phyloP scores from a whole-genome alignment of 2,113 vertebrate species.

The Ranitomeya variabilis region DNA sequence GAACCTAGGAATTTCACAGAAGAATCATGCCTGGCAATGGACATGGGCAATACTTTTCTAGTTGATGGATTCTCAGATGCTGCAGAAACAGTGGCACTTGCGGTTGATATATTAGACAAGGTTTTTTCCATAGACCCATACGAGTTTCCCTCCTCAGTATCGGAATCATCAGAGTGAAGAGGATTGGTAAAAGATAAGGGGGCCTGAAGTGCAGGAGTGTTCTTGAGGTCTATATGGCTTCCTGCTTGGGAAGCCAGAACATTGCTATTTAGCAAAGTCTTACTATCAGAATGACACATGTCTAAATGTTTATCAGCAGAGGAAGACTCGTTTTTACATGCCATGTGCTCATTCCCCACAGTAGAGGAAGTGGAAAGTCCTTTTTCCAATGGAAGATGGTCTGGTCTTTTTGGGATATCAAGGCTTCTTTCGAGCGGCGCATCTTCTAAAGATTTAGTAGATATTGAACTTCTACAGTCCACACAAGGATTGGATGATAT shows the following conservation, averaged over 20 bases:
- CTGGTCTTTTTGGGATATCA: conserved; percentile 78
- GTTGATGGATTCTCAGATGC: conserved; percentile 71
- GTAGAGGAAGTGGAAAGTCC: conserved; percentile 75
- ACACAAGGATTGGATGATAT: conserved; percentile 67
- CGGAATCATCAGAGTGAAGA: conserved; percentile 91
- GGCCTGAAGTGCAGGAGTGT: conserved; percentile 68
- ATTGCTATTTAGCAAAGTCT: conserved; percentile 67
- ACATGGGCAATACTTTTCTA: conserved; percentile 88
- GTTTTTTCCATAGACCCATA: conserved; percentile 67
- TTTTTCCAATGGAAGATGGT: conserved; percentile 85
- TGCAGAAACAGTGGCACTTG: conserved; percentile 82
- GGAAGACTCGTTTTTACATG: conserved; percentile 44
- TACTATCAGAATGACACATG: conserved; percentile 60
- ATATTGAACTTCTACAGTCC: conserved; percentile 65
- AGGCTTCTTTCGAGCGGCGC: conserved; percentile 63
- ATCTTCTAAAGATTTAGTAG: conserved; percentile 63
- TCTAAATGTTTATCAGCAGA: conserved; percentile 63
- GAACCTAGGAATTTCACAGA: conserved; percentile 65
- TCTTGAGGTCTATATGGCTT: conserved; percentile 60
- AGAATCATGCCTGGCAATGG: conserved; percentile 83
- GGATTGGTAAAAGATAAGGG: conserved; percentile 96
- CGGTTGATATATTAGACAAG: conserved; percentile 77
- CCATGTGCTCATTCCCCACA: conserved; percentile 70
- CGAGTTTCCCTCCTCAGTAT: conserved; percentile 77
- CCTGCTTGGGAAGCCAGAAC: conserved; percentile 62